Evolutionary conservation across 2,113 vertebrate genomes (phyloP).

Genomic region (Anser cygnoides): DNA sequence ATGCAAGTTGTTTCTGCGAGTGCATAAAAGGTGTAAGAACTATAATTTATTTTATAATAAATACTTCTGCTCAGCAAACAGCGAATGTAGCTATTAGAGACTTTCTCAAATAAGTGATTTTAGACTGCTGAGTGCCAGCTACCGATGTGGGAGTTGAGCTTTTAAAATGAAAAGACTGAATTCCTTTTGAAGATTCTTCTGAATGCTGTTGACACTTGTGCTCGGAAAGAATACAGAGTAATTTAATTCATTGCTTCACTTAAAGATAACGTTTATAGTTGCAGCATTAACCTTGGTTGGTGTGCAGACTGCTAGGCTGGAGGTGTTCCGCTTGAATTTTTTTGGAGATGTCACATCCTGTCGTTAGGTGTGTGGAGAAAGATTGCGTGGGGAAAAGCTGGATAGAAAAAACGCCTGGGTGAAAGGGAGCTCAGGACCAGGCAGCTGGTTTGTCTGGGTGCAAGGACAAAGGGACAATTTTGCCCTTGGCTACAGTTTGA

Average conservation of each 20-base stretch:
- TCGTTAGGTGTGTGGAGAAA: background rate
- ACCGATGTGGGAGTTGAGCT: constrained; percentile 36
- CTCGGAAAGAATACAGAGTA: constrained; percentile 6
- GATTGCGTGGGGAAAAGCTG: background rate
- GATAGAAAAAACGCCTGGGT: background rate
- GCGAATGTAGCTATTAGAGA: constrained; percentile 48
- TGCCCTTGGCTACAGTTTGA: constrained; percentile 52
- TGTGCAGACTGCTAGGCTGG: background rate
- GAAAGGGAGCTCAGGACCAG: background rate
- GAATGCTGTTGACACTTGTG: constrained; percentile 31
- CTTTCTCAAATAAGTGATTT: constrained; percentile 70
- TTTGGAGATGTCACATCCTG: background rate
- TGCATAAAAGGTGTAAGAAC: constrained; percentile 65
- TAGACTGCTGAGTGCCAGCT: constrained; percentile 46
- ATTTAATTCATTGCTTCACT: constrained; percentile 59
- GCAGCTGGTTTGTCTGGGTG: background rate
- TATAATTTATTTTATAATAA: constrained; percentile 71
- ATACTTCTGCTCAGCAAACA: constrained; percentile 70
- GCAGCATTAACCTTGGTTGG: constrained; percentile 9
- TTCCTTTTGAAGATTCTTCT: constrained; percentile 55
- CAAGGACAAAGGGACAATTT: constrained; percentile 58
- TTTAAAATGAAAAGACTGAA: constrained; percentile 47
- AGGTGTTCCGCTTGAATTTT: background rate
- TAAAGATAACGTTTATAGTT: constrained; percentile 7
- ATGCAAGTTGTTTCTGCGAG: constrained; percentile 37